Evolutionary conservation across 2,888 invertebrate genomes (phyloP).

Genomic region (Acrobasis suavella): DNA sequence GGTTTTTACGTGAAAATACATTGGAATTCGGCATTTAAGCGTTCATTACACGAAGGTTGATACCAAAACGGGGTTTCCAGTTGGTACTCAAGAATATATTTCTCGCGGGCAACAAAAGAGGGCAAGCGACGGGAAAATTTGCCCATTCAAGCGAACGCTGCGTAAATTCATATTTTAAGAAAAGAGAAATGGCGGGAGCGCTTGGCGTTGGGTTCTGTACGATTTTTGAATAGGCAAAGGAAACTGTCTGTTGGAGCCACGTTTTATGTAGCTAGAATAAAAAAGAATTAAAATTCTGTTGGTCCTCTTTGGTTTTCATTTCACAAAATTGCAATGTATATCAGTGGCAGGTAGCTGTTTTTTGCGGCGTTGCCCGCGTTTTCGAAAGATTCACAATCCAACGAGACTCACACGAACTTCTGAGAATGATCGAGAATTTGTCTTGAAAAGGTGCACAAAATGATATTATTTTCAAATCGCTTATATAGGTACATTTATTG

Average conservation of each 20-base stretch:
- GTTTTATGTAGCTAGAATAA: background rate
- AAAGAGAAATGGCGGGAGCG: slow-evolving; percentile 8
- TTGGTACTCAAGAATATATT: slow-evolving; percentile 37
- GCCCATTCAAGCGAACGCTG: slow-evolving; percentile 28
- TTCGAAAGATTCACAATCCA: too few species aligned
- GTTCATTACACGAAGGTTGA: slow-evolving; percentile 16
- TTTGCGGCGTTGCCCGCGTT: too few species aligned
- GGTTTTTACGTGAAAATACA: slow-evolving; percentile 10
- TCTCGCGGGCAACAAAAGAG: slow-evolving; percentile 29
- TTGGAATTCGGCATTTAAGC: slow-evolving; percentile 18
- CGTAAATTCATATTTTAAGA: slow-evolving; percentile 30
- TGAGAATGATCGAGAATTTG: too few species aligned
- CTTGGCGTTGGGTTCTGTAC: slow-evolving; percentile 8
- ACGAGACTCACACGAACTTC: too few species aligned
- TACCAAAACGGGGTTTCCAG: slow-evolving; percentile 23
- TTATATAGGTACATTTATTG: too few species aligned
- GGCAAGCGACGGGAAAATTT: slow-evolving; percentile 31
- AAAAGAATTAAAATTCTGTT: too few species aligned
- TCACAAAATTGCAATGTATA: too few species aligned
- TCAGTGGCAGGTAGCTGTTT: too few species aligned
- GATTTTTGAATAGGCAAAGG: background rate
- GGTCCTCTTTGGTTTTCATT: too few species aligned
- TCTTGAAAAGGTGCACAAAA: too few species aligned
- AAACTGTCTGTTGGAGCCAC: background rate
- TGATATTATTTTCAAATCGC: too few species aligned